These are phyloP conservation scores for Tenualosa thibaudeaui DNA, from an alignment of 2,797 vertebrate species.

Conservation along the genomic window DNA sequence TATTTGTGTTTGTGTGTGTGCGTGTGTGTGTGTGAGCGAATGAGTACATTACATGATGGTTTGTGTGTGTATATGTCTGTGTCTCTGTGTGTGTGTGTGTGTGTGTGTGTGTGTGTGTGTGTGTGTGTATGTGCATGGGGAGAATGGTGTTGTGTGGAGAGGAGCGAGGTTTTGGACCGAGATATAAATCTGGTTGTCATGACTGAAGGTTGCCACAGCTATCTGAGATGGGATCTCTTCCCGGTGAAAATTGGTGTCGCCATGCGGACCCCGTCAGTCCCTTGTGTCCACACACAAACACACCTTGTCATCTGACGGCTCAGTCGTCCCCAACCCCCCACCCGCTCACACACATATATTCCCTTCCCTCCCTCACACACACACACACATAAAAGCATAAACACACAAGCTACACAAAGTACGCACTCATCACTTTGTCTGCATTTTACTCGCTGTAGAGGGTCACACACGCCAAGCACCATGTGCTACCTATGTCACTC, in stretches of 20 bases:
- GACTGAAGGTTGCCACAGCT: conserved; percentile 36
- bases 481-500: not conserved
- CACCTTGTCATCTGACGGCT: not conserved
- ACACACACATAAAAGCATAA: too few species aligned
- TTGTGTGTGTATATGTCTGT: not conserved
- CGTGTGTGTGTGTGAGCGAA: not conserved
- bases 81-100: not conserved
- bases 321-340: not conserved
- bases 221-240: conserved; percentile 42
- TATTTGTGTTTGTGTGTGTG: not conserved
- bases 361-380: not conserved
- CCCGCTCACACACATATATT: not conserved
- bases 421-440: not conserved
- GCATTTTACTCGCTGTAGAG: not conserved
- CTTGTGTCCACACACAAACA: conserved; percentile 1
- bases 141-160: not conserved
- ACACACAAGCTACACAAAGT: not conserved
- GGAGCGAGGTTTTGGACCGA: not conserved
- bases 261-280: conserved; percentile 29
- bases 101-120: not conserved
- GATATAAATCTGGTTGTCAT: conserved; percentile 42
- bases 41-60: not conserved
- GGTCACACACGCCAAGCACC: not conserved
- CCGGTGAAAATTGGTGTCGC: conserved; percentile 35
- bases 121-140: not conserved